Conservation (phyloP, 2,113 vertebrate genomes). For the Cynopterus brachyotis region DNA sequence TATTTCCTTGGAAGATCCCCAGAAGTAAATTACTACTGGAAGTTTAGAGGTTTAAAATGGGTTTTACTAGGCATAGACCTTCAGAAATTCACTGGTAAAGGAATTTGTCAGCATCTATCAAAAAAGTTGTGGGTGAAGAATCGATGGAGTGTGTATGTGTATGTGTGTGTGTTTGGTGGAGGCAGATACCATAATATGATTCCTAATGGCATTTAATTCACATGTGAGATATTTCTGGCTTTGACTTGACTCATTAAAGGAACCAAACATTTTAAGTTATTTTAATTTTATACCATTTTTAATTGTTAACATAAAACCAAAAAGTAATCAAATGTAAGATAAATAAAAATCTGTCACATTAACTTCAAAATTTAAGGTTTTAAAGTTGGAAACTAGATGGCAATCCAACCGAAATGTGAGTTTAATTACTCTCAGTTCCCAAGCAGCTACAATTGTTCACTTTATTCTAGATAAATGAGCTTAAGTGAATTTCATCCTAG, state of each 20-base stretch:
- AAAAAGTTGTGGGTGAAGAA: neutral
- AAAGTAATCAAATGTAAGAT: neutral
- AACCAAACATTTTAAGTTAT: neutral
- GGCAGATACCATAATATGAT: neutral
- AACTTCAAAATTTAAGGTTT: neutral
- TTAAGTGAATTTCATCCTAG: neutral
- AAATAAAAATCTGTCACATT: neutral
- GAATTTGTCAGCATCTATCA: neutral
- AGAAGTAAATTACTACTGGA: neutral
- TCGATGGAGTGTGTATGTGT: neutral
- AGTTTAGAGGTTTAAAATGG: neutral
- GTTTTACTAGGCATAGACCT: neutral
- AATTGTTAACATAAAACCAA: conserved; percentile 24
- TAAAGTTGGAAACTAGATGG: neutral
- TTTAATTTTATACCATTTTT: neutral
- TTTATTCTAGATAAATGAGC: neutral
- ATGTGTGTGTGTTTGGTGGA: no score
- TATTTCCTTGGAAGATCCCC: neutral
- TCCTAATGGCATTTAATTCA: neutral
- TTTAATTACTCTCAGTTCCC: neutral
- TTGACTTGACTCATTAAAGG: neutral
- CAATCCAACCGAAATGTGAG: neutral
- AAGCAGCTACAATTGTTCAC: neutral
- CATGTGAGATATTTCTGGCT: neutral
- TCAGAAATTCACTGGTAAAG: neutral